Base-by-base conservation (phyloP, 2,888 invertebrate genomes). In the Adelphocoris suturalis region DNA sequence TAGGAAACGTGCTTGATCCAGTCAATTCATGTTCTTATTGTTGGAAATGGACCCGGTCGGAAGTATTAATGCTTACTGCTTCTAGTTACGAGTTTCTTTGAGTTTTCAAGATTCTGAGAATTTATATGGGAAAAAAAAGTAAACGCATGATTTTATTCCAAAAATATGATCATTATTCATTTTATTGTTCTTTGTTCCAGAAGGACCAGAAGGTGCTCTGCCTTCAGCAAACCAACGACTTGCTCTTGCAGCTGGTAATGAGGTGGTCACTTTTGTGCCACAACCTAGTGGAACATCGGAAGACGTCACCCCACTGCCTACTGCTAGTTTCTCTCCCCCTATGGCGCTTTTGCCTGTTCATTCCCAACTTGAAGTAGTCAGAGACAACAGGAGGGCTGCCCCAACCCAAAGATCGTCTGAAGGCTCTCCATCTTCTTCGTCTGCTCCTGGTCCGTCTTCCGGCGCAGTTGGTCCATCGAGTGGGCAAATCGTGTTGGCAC, bases 171-270 rank as follows among this genome's bases (percentile, higher is more conserved):
- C 37, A 37, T 4, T 37, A 37, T 37, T 37, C 37, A 37, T 7
- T 37, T 7, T 7, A 37, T 52, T 11, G 13, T 52, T 48, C 48
- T 11, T 52, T 52, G 16, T 52, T 68, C 13, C 93, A 88, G 88
- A 88, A 55, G 88, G 88, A 23, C 76, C 88, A 14, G 88, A 88
- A 55, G 88, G 76, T 5, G 88, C 88, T 23, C 55, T 88, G 52
- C 88, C 93, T 52, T 92, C 93, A 55, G 91, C 93, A 12, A 92
- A 93, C 84, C 93, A 93, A 90, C 93, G 93, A 13, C 93, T 93
- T 0, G 93, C 93, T 7, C 93, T 94, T 52, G 92, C 93, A 92
- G 93, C 94, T n/a, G 94, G 94, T 37, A 94, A 93, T 81, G 94
- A 94, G 92, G 93, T 94, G 23, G 90, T 90, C 48, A 85, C 85